phyloP scores from a whole-genome alignment of 1,140 invertebrate genomes.

The Caenorhabditis brenneri region DNA sequence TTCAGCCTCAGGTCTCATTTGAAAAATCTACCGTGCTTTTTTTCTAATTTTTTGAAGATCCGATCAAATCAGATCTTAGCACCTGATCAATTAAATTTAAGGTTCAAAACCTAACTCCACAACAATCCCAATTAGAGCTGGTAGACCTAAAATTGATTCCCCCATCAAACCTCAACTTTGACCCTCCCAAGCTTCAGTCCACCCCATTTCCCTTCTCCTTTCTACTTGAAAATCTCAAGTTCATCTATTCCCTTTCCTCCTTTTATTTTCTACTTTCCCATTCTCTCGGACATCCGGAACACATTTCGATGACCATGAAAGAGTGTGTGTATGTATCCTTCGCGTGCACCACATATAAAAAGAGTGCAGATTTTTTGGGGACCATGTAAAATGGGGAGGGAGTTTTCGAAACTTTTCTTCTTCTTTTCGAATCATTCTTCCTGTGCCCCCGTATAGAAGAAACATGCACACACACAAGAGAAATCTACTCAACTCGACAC shows the following conservation, averaged over 20 bases:
- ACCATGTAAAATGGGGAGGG: background rate
- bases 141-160: too few species aligned
- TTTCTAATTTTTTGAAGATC: too few species aligned
- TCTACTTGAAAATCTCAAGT: background rate
- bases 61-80: too few species aligned
- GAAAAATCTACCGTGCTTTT: too few species aligned
- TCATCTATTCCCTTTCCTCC: background rate
- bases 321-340: background rate
- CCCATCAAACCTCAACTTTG: too few species aligned
- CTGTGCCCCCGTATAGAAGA: background rate
- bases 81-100: too few species aligned
- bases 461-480: background rate
- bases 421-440: background rate
- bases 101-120: too few species aligned
- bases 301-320: background rate
- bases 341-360: background rate
- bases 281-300: slow-evolving; percentile 6
- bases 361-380: slow-evolving; percentile 26
- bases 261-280: background rate
- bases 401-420: slow-evolving; percentile 23
- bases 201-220: too few species aligned
- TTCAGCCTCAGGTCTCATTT: too few species aligned
- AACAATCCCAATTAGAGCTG: too few species aligned
- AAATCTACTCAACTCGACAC: slow-evolving; percentile 31
- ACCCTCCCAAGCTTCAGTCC: too few species aligned